A percentile compares a stretch with the other conserved stretches of the same genome.
These are phyloP conservation scores for Riptortus pedestris DNA, from an alignment of 1,140 invertebrate species.

Conservation along the genomic window DNA sequence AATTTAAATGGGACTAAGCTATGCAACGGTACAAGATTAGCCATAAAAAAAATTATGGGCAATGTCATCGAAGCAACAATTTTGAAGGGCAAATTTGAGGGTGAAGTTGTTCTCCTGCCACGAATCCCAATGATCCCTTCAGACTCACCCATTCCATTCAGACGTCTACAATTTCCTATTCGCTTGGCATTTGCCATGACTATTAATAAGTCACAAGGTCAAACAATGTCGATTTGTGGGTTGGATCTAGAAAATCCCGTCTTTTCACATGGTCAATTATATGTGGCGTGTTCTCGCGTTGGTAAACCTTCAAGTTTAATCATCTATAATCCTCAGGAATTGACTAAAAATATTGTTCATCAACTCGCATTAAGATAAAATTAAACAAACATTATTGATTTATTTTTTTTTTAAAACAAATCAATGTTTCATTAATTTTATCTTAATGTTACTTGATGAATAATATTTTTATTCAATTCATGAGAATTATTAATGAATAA, in stretches of 20 bases:
- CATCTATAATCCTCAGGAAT: too few species aligned
- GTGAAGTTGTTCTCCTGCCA: slow-evolving; percentile 25
- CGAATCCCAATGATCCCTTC: slow-evolving; percentile 26
- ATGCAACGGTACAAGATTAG: slow-evolving; percentile 39
- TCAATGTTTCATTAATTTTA: too few species aligned
- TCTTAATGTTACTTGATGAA: too few species aligned
- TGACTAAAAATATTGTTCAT: too few species aligned
- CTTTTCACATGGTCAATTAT: slow-evolving; percentile 37
- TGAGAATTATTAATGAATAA: too few species aligned
- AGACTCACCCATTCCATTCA: slow-evolving; percentile 26
- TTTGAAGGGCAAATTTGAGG: slow-evolving; percentile 19
- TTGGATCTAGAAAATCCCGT: slow-evolving; percentile 30
- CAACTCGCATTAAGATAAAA: too few species aligned
- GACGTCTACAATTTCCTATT: slow-evolving; percentile 35
- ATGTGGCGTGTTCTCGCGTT: slow-evolving; percentile 34
- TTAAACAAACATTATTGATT: too few species aligned
- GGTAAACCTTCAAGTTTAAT: not conserved
- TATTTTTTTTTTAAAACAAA: too few species aligned
- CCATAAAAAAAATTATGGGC: slow-evolving; percentile 35
- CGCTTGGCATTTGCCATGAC: slow-evolving; percentile 40
- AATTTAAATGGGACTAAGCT: slow-evolving; percentile 37
- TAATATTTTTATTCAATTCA: too few species aligned
- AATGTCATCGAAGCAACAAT: slow-evolving; percentile 33
- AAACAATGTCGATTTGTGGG: slow-evolving; percentile 30
- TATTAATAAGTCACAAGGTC: slow-evolving; percentile 38